Evolutionary conservation across 1,140 invertebrate genomes (phyloP).

Genomic region (Cydia pomonella): DNA sequence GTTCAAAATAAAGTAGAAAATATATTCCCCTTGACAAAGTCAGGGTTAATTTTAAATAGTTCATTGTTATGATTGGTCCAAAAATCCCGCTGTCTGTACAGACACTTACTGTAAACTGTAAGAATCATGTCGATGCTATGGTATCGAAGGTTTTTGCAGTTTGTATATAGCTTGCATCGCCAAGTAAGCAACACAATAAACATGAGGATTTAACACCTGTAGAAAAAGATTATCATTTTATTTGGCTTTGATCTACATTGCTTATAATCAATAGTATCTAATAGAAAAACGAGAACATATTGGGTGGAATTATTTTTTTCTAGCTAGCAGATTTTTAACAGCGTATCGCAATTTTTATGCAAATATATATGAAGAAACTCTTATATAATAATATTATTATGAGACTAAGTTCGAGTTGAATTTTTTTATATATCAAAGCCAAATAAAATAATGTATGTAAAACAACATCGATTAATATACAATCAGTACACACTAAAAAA

Average conservation of each 20-base stretch:
- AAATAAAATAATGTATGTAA: background rate
- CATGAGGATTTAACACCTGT: conserved; percentile 14
- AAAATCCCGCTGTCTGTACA: background rate
- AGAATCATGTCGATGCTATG: background rate
- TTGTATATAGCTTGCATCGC: background rate
- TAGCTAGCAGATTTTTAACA: too few species aligned
- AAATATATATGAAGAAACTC: too few species aligned
- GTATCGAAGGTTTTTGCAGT: background rate
- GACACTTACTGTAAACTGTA: conserved; percentile 11
- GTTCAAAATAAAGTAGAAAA: too few species aligned
- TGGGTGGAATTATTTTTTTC: too few species aligned
- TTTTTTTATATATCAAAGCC: background rate
- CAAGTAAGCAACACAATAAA: conserved; percentile 2
- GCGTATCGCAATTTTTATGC: too few species aligned
- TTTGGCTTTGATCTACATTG: conserved; percentile 1
- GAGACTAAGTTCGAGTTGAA: too few species aligned
- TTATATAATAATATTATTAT: too few species aligned
- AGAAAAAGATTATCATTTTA: conserved; percentile 11
- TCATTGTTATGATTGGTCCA: background rate
- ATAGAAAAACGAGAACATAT: background rate
- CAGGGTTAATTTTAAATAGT: too few species aligned
- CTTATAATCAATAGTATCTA: background rate
- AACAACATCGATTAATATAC: conserved; percentile 25
- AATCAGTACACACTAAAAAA: conserved; percentile 23
- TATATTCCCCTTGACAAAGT: too few species aligned